Base-by-base conservation (phyloP, 2,797 vertebrate genomes). In the Pangasius krempfi region DNA sequence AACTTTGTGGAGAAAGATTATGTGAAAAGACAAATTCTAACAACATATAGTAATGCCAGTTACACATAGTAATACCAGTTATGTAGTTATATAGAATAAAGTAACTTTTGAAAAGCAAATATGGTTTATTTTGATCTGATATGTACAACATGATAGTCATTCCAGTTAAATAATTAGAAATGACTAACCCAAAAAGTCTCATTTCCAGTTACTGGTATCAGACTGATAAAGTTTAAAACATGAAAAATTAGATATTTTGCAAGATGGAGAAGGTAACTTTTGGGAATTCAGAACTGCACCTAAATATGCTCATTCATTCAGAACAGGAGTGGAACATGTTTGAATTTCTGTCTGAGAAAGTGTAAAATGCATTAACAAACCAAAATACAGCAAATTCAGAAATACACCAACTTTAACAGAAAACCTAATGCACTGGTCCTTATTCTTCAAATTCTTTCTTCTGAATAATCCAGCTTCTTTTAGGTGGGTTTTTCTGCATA, bases 161-260 rank as follows among this genome's bases (percentile, higher is more conserved):
- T 33, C 3, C 5, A 60, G 78, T 56, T n/a, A 52, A n/a, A 27
- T 30, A n/a, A 52, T 1, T 25, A 80, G 20, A 37, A 58, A 9
- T 33, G 30, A 58, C 30, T 81, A 37, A 81, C 20, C 0, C 3
- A 10, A 18, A 80, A 56, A 78, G 30, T 16, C 25, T 30, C 6
- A 56, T 56, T 79, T 79, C 50, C 76, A 54, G 76, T 79, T 33
- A 79, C 76, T 79, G 40, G 25, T 44, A 47, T 73, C 9, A 44
- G 25, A 12, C 25, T 50, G 27, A 56, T 33, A 56, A 80, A 22
- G 52, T 58, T 78, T 80, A 12, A 80, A 80, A 20, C 20, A 56
- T 22, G 9, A 80, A 30, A 18, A 79, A 56, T 33, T 18, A 20
- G 3, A 3, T 33, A 56, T 33, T 79, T 80, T 56, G 18, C n/a